A percentile compares a stretch with the other conserved stretches of the same genome.
These are phyloP conservation scores for Lates japonicus DNA, from an alignment of 2,797 vertebrate genomes.

Conservation along the genomic window DNA sequence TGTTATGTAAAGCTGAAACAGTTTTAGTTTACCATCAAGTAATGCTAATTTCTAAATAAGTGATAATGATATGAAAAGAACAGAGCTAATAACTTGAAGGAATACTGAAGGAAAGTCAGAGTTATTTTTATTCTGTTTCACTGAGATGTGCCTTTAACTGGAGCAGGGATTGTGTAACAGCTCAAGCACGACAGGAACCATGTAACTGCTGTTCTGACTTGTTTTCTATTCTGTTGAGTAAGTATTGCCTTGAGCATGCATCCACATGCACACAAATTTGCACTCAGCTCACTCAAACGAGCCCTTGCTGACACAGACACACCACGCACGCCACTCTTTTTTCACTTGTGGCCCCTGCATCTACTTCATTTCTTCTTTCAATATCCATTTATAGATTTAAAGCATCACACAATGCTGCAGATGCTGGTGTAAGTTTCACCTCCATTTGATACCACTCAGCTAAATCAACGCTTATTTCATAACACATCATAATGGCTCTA, in stretches of 20 bases:
- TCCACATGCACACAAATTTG: slow-evolving; percentile 39
- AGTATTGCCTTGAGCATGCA: slow-evolving; percentile 65
- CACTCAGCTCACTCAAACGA: slow-evolving; percentile 19
- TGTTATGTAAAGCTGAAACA: not conserved
- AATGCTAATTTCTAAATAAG: not conserved
- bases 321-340: slow-evolving; percentile 19
- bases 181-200: slow-evolving; percentile 71
- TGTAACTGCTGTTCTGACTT: slow-evolving; percentile 73
- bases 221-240: slow-evolving; percentile 72
- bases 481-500: slow-evolving; percentile 43
- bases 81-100: not conserved
- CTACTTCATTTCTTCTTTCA: slow-evolving; percentile 34
- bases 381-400: slow-evolving; percentile 48
- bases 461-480: slow-evolving; percentile 66
- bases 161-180: slow-evolving; percentile 72
- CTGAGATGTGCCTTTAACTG: slow-evolving; percentile 32
- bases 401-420: slow-evolving; percentile 14
- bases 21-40: not conserved
- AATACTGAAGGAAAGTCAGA: slow-evolving; percentile 8
- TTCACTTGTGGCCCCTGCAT: slow-evolving; percentile 31
- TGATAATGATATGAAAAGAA: not conserved
- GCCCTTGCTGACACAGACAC: slow-evolving; percentile 30
- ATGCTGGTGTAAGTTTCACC: slow-evolving; percentile 26
- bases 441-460: slow-evolving; percentile 42
- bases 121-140: slow-evolving; percentile 27